Evolutionary conservation across 2,797 vertebrate genomes (phyloP), one percentile per base, ranked within the genome.

Genomic region (Pangasius djambal): DNA sequence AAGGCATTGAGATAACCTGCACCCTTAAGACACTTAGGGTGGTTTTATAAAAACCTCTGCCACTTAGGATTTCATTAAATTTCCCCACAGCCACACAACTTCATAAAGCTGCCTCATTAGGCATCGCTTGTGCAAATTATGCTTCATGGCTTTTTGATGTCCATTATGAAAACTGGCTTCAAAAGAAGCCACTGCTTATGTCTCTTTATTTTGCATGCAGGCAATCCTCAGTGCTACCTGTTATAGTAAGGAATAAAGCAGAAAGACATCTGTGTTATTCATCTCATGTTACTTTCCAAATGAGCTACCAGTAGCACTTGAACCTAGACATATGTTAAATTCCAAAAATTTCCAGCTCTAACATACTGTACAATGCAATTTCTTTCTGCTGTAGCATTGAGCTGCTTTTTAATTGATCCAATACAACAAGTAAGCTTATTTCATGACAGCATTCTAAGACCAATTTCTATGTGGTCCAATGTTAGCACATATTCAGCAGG

Each of bases 71-170:
- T 55, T 82, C 65, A 78, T 37, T 15, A 57, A 25, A 61, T 40
- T 40, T 22, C 52, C 52, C 22, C 25, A 78, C 31, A 85, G 57
- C 57, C 48, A 57, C 63, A 59, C 31, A 86, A 48, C 40, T 57
- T 89, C 75, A 89, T 89, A 72, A 87, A 65, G 25, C 84, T 65
- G 88, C 83, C 65, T 91, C 81, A 88, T 92, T 89, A 88, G 40
- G 22, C 28, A 40, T 18, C 37, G 7, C 78, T 52, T 89, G 55
- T 81, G 81, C 88, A 87, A 89, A 90, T 89, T 22, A 90, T 70
- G 10, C 28, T 48, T 79, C 40, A 63, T 75, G 57, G 74, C 50
- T 61, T 85, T 88, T 85, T 57, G n/a, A 79, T 81, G 88, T 70
- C 63, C 52, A 52, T 70, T 86, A 79, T 85, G 63, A 77, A 77